Evolutionary conservation across 2,888 invertebrate species (phyloP).

Genomic region (Bursaphelenchus okinawaensis): DNA sequence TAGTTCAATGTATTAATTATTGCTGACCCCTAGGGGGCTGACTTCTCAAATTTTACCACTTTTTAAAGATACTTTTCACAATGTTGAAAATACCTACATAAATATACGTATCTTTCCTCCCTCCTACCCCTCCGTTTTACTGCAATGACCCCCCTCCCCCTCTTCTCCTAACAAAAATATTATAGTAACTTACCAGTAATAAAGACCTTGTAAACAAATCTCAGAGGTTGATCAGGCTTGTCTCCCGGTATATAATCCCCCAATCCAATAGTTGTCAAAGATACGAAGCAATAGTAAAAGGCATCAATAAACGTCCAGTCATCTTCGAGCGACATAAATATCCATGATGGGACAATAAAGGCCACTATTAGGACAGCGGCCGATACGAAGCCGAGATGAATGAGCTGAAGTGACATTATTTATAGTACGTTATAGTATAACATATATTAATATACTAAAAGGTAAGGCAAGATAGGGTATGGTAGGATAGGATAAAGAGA

Average conservation of each 20-base stretch:
- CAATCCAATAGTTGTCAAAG: constrained; percentile 79
- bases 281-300: constrained; percentile 84
- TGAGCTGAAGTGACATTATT: constrained; percentile 61
- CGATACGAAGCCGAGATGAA: constrained; percentile 70
- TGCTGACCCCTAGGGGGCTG: too few relatives aligned
- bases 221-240: constrained; percentile 70
- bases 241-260: constrained; percentile 83
- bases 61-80: too few relatives aligned
- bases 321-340: constrained; percentile 71
- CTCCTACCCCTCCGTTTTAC: too few relatives aligned
- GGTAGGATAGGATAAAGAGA: too few relatives aligned
- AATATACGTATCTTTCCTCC: too few relatives aligned
- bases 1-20: too few relatives aligned
- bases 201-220: constrained; percentile 75
- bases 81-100: too few relatives aligned
- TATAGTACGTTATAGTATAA: too few relatives aligned
- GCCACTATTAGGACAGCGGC: constrained; percentile 64
- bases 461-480: too few relatives aligned
- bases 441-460: too few relatives aligned
- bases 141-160: not conserved
- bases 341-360: constrained; percentile 71
- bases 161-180: too few relatives aligned
- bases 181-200: constrained; percentile 67
- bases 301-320: constrained; percentile 72
- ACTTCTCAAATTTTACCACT: too few relatives aligned